Percentiles rank a stretch among this genome's conserved stretches.
phyloP scores from a whole-genome alignment of 2,113 vertebrate species.

The Suricata suricatta region DNA sequence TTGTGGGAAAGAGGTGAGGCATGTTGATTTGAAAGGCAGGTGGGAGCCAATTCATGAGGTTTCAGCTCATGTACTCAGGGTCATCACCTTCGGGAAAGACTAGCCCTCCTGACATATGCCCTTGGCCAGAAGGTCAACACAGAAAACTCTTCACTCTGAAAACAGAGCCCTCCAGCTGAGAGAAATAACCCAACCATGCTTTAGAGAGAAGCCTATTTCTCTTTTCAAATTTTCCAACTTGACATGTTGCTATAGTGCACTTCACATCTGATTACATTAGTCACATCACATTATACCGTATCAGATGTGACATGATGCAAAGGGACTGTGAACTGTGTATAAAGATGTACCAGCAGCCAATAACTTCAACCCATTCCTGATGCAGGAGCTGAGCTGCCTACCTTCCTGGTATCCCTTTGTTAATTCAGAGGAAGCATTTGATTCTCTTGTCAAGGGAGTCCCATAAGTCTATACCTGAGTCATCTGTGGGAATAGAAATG shows the following conservation, averaged over 20 bases:
- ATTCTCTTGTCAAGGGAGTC: background rate
- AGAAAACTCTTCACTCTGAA: conserved; percentile 77
- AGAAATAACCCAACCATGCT: conserved; percentile 79
- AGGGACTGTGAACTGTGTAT: conserved; percentile 79
- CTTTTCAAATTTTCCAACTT: conserved; percentile 63
- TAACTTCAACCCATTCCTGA: conserved; percentile 64
- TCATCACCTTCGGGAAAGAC: conserved; percentile 79
- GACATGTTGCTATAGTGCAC: conserved; percentile 72
- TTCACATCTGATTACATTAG: conserved; percentile 86
- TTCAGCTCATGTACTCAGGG: conserved; percentile 74
- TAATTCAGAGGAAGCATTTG: background rate
- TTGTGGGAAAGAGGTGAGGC: conserved; percentile 63
- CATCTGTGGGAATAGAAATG: background rate
- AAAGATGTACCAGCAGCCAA: conserved; percentile 72
- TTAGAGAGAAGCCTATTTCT: conserved; percentile 64
- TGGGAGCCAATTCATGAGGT: conserved; percentile 60
- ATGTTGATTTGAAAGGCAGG: conserved; percentile 74
- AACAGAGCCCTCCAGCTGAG: conserved; percentile 76
- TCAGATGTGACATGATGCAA: conserved; percentile 80
- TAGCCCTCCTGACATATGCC: conserved; percentile 72
- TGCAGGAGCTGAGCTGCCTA: background rate
- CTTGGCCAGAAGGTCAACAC: conserved; percentile 83
- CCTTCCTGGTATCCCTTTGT: background rate
- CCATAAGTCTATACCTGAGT: background rate
- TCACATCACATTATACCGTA: conserved; percentile 81